These are phyloP conservation scores for Hemitrygon akajei DNA, from an alignment of 2,797 vertebrate genomes.

Conservation along the genomic window DNA sequence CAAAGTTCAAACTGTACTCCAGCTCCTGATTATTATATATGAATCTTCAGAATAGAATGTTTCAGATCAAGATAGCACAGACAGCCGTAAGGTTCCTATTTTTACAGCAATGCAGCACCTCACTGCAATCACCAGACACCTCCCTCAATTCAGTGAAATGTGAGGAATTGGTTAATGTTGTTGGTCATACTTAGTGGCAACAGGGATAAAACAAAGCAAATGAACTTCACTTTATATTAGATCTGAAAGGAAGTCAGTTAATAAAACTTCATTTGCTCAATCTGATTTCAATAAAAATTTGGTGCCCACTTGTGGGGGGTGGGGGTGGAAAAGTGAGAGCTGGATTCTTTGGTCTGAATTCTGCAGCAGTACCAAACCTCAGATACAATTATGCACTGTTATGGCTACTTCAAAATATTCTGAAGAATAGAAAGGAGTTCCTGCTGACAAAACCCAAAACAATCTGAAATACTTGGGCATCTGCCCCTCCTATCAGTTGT, in stretches of 20 bases:
- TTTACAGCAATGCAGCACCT: background rate
- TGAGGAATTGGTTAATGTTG: background rate
- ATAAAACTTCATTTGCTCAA: background rate
- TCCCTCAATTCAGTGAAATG: background rate
- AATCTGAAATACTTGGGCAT: background rate
- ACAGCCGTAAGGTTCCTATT: background rate
- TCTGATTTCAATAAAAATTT: background rate
- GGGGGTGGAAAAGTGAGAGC: background rate
- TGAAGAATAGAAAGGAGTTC: background rate
- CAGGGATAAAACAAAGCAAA: background rate
- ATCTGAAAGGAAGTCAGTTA: background rate
- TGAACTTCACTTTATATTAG: background rate
- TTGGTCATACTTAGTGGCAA: background rate
- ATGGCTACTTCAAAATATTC: background rate
- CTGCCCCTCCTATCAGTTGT: background rate
- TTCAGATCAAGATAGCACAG: background rate
- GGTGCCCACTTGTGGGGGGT: too few relatives aligned
- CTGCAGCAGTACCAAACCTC: background rate
- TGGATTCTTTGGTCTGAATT: background rate
- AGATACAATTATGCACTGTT: too few relatives aligned
- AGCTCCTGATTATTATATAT: too few relatives aligned
- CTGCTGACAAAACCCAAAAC: background rate
- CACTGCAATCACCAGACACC: background rate
- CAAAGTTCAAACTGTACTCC: too few relatives aligned
- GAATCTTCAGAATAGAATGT: too few relatives aligned